Evolutionary conservation across 2,113 vertebrate genomes (phyloP).

Genomic region (western clawed frog (Xenopus tropicalis)): UCB_Xtro_10.0 CM004446.2:109502501-109503000

Average conservation of each 20-base stretch:
- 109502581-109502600: constrained; percentile 63
- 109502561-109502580: constrained; percentile 72
- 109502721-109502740: no score
- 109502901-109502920: no score
- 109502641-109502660: no score
- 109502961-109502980: neutral
- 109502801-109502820: neutral
- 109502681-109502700: no score
- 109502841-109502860: neutral
- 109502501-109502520: constrained; percentile 61
- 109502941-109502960: neutral
- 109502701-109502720: no score
- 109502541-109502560: constrained; percentile 95
- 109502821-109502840: neutral
- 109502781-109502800: neutral
- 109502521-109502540: constrained; percentile 92
- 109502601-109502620: neutral
- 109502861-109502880: neutral
- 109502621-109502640: no score
- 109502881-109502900: neutral
- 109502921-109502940: neutral
- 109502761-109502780: neutral
- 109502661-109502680: no score
- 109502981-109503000: neutral
- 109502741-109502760: no score